Conservation (phyloP, 2,113 vertebrate genomes). For the Phyllostomus discolor region DNA sequence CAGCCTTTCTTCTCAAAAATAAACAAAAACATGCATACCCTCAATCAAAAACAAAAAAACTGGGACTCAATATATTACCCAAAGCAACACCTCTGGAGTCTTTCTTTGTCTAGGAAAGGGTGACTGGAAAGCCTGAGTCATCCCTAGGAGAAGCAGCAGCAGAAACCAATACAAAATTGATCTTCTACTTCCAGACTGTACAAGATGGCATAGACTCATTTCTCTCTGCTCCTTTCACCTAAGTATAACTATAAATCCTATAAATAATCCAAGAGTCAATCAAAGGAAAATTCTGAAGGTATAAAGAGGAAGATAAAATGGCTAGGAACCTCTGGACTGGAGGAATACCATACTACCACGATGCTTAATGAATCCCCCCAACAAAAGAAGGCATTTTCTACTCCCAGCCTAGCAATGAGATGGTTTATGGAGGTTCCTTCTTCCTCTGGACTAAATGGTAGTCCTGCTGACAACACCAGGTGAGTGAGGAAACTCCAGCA, state of each 20-base stretch:
- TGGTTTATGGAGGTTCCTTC: not conserved
- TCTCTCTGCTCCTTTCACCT: not conserved
- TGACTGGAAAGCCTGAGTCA: slow-evolving; percentile 8
- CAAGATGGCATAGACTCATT: not conserved
- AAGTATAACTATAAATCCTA: not conserved
- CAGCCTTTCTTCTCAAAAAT: slow-evolving; percentile 3
- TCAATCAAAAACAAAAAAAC: not conserved
- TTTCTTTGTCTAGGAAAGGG: not conserved
- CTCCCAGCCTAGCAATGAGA: not conserved
- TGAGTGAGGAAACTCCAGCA: not conserved
- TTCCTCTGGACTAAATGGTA: not conserved
- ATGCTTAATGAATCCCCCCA: not conserved
- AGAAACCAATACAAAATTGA: slow-evolving; percentile 28
- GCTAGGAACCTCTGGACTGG: not conserved
- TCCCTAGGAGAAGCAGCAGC: not conserved
- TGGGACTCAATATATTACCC: not conserved
- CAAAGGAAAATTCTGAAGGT: not conserved
- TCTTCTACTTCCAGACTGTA: not conserved
- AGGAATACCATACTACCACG: not conserved
- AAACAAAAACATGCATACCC: not conserved
- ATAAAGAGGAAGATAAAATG: not conserved
- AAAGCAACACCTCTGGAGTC: not conserved
- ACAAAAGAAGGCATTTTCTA: not conserved
- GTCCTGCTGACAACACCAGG: not conserved
- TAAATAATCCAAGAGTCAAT: not conserved